A percentile compares a stretch with the other conserved stretches of the same genome.
Evolutionary conservation across 2,113 vertebrate genomes (phyloP).

Genomic region (Cnemophilus loriae): DNA sequence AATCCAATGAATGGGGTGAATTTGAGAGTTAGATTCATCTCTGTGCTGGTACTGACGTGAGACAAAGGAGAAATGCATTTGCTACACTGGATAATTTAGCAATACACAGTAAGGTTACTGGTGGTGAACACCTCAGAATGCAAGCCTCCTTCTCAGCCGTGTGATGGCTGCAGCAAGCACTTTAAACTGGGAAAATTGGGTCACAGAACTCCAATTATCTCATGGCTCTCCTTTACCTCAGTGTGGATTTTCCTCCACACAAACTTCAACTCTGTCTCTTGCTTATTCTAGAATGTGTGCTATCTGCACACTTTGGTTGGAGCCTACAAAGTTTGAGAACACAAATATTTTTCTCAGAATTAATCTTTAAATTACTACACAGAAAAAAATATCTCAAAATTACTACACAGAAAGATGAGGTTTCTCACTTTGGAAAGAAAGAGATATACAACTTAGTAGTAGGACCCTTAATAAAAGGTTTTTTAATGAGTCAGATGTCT

Average conservation of each 20-base stretch:
- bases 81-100: background rate
- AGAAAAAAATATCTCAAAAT: background rate
- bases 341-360: background rate
- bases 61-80: background rate
- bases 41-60: background rate
- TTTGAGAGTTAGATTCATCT: background rate
- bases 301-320: background rate
- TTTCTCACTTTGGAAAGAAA: background rate
- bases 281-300: background rate
- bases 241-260: background rate
- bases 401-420: background rate
- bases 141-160: background rate
- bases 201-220: background rate
- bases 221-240: background rate
- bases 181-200: background rate
- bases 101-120: background rate
- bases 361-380: background rate
- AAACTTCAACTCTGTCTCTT: background rate
- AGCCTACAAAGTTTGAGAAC: background rate
- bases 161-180: background rate
- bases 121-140: background rate
- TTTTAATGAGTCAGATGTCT: background rate
- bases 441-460: background rate
- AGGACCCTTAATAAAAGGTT: background rate
- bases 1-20: background rate